Conservation (phyloP, 2,113 vertebrate genomes). For the Scopus umbretta region DNA sequence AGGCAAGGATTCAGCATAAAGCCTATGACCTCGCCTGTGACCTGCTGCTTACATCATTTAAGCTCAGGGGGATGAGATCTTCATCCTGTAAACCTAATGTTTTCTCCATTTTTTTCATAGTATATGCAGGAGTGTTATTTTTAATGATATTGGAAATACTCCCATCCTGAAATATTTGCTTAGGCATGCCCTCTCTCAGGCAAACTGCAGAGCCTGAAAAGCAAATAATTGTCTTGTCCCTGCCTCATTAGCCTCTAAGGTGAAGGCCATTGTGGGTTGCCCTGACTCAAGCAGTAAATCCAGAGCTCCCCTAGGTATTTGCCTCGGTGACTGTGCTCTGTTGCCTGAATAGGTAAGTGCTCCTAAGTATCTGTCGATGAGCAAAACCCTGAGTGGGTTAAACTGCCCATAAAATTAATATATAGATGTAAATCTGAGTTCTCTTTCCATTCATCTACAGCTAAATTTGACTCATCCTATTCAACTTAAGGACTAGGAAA, state of each 20-base stretch:
- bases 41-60: not conserved
- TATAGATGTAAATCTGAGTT: not conserved
- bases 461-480: not conserved
- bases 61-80: not conserved
- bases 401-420: not conserved
- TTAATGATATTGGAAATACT: not conserved
- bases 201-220: not conserved
- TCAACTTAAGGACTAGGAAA: not conserved
- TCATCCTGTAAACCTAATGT: not conserved
- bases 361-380: not conserved
- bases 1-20: not conserved
- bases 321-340: not conserved
- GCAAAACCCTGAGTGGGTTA: not conserved
- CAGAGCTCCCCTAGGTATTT: not conserved
- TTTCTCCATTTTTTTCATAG: not conserved
- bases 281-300: not conserved
- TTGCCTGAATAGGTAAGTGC: not conserved
- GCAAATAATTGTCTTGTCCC: not conserved
- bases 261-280: not conserved
- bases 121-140: not conserved
- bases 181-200: not conserved
- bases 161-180: not conserved
- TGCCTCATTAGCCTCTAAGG: not conserved
- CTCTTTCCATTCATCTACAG: not conserved
- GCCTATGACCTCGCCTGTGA: not conserved